Base-by-base conservation (phyloP, 2,888 invertebrate genomes). In the Eumacrocentrus americanus region DNA sequence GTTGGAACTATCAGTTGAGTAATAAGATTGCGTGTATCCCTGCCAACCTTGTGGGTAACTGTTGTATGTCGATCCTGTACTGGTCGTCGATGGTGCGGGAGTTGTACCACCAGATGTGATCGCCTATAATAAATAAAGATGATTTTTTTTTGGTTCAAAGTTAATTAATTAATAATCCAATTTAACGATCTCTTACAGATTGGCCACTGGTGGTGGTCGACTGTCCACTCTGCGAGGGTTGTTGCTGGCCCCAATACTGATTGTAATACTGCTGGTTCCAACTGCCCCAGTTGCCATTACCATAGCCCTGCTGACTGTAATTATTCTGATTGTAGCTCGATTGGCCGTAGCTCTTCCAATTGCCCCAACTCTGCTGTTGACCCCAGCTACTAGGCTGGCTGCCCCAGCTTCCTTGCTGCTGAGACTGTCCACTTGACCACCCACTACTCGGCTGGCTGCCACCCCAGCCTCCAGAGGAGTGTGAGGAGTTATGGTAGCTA, bases 211-310 rank as follows among this genome's bases (percentile, higher is more conserved):
- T 42, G 14, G 34, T 37, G 25, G 44, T 69, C 44, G 76, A 69
- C 51, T 76, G 76, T 62, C 77, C 56, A 25, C 42, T 25, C 23
- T 46, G 29, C 29, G 48, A 70, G 50, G 68, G 69, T 66, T 69
- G 73, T 61, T 76, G 77, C 60, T 74, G 76, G 63, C 72, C 71
- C 77, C 77, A 79, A 78, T 78, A 77, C 75, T 79, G 79, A 73
- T 76, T 74, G 71, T 79, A 79, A 78, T 79, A 79, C 77, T 78
- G 79, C 72, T 72, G 72, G 68, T 76, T 75, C 77, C 77, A 77
- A 70, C 72, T 72, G 58, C 70, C 73, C 76, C 79, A 80, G 67
- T 78, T 80, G 55, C 78, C 79, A 60, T 79, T 79, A 25, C 79
- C 79, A 34, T 79, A 80, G 60, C 67, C 68, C 60, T 67, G 64